Evolutionary conservation across 2,113 vertebrate genomes (phyloP).

Genomic region (Leptodactylus fuscus): DNA sequence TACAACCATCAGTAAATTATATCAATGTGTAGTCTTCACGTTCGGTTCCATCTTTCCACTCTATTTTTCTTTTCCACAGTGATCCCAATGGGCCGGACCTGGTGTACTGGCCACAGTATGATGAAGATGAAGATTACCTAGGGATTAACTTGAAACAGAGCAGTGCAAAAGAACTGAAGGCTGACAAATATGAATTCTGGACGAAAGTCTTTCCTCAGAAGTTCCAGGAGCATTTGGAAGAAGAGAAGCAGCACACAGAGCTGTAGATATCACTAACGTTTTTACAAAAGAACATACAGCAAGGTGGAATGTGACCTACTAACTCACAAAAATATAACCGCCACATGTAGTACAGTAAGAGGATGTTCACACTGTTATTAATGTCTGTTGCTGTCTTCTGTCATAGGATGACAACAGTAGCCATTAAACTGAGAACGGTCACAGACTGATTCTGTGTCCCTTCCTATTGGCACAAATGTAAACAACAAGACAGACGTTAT

Average conservation of each 20-base stretch:
- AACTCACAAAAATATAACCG: no score
- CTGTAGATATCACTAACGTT: background rate
- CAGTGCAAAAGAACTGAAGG: background rate
- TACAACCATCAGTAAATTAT: background rate
- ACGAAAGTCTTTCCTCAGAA: slow-evolving; percentile 12
- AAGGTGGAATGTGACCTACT: background rate
- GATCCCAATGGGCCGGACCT: slow-evolving; percentile 40
- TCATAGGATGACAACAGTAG: no score
- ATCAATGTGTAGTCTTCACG: background rate
- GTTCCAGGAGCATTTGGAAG: background rate
- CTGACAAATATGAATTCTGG: slow-evolving; percentile 6
- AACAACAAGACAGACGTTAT: no score
- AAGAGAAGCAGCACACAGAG: slow-evolving; percentile 12
- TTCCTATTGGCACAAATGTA: no score
- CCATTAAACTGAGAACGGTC: no score
- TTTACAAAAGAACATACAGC: background rate
- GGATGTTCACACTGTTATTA: no score
- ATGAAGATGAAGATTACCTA: slow-evolving; percentile 41
- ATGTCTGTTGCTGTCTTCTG: no score
- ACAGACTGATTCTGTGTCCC: no score
- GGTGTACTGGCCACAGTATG: slow-evolving; percentile 12
- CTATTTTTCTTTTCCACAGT: background rate
- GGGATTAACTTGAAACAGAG: slow-evolving; percentile 13
- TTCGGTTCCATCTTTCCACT: background rate
- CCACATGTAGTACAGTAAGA: no score